Base-by-base conservation (phyloP, 2,888 invertebrate genomes). In the Melieria omissa region DNA sequence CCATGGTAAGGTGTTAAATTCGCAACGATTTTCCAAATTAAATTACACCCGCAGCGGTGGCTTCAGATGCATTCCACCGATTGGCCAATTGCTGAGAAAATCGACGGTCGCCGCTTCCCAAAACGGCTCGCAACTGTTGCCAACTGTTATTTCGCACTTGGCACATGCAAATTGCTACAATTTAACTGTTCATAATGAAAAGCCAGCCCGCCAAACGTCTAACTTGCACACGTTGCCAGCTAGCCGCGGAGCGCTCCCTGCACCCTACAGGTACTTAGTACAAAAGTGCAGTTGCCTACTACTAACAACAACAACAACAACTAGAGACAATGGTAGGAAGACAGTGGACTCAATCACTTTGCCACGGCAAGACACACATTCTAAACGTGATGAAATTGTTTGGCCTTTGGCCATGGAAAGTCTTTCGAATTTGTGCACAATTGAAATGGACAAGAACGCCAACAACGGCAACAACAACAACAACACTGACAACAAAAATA, bases 321-420 rank as follows among this genome's bases (percentile, higher is more conserved):
- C n/a, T n/a, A n/a, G n/a, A 29, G 29, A 29, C 29, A 3, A 3
- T 29, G 29, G 29, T 29, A 29, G 29, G 29, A 29, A 29, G 29
- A 2, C 29, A 29, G 29, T 29, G 29, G 29, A 1, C 29, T 29
- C 29, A 29, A 29, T 29, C 29, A 29, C 29, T 29, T 29, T 29
- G 29, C 29, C 29, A 29, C 2, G 29, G 29, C 29, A 29, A 29
- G 29, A 29, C 29, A 61, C 42, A 47, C 60, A 58, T 71, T 45
- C 49, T 71, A 71, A 71, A 67, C 71, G 71, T 67, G 71, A 71
- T 71, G 67, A 71, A 71, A 71, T 67, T 71, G 41, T 71, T 71
- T 62, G 62, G 67, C 71, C 71, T 71, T 66, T 62, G 54, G 71
- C 62, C 71, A 57, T 67, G 62, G 62, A 57, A 67, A 71, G 66